Base-by-base conservation (phyloP, 1,140 invertebrate species). In the Drosophila ficusphila region DNA sequence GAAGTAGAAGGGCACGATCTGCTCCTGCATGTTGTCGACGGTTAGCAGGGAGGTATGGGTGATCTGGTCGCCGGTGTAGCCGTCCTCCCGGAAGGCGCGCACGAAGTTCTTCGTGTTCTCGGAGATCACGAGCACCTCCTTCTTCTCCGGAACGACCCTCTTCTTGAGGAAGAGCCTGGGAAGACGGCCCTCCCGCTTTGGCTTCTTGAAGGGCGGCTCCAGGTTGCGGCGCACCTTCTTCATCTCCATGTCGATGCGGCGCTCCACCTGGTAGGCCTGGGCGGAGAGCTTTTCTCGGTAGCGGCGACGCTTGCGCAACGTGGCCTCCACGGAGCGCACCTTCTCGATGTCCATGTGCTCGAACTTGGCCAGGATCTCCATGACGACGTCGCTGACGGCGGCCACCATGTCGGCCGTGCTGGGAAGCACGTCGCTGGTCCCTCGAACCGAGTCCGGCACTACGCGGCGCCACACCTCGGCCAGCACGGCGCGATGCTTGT, bases 1-100 rank as follows among this genome's bases (percentile, higher is more conserved):
- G 27, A 91, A 91, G 31, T 91, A 91, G 52, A 91, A 91, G 25
- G 90, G 89, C 21, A 91, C 86, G 25, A 90, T 89, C 18, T 90
- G 76, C 27, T 91, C 79, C 51, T 91, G 88, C 14, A 85, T 76
- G 1, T 74, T 82, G 33, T 91, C 83, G 0, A 78, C 36, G 0
- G 75, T 65, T 39, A 75, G 44, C 2, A 90, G 49, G 7, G 78
- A 73, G 0, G 89, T 75, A 4, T 76, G 73, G 0, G 48, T 72
- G 2, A 86, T 53, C 0, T 46, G 49, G 3, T 68, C 73, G 3
- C 60, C 68, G 5, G 68, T 69, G 5, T 65, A 57, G 4, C 68
- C 83, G 0, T 90, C 90, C 12, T 89, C 82, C 19, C 81, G 64
- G 7, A 91, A 91, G 9, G 90, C 90, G 0, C 85, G 72, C 36